phyloP scores from a whole-genome alignment of 2,797 vertebrate genomes.

The Helarctos malayanus region DNA sequence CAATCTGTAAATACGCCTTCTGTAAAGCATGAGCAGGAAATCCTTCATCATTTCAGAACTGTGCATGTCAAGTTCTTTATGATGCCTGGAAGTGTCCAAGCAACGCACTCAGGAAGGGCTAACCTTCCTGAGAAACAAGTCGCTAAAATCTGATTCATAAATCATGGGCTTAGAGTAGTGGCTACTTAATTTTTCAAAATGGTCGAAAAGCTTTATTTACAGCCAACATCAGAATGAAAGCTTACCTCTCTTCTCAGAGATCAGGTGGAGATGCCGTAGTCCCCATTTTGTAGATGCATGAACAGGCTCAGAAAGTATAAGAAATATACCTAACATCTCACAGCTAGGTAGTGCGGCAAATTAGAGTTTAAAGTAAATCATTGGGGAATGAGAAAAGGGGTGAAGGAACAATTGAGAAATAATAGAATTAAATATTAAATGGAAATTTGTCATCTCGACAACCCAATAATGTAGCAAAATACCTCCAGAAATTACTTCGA shows the following conservation, averaged over 20 bases:
- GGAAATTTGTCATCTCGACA: constrained; percentile 41
- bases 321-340: not conserved
- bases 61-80: not conserved
- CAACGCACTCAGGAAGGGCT: not conserved
- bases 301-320: not conserved
- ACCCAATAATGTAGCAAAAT: not conserved
- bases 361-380: constrained; percentile 48
- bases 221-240: not conserved
- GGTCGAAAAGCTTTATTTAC: not conserved
- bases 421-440: constrained; percentile 63
- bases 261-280: not conserved
- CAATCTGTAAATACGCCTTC: not conserved
- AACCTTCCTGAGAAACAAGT: not conserved
- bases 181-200: constrained; percentile 24
- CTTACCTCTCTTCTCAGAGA: not conserved
- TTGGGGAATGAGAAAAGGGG: not conserved
- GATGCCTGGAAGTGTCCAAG: not conserved
- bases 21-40: not conserved
- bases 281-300: not conserved
- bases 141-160: not conserved
- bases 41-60: not conserved
- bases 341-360: not conserved
- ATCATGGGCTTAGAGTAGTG: not conserved
- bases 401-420: constrained; percentile 1
- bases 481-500: constrained; percentile 59